Evolutionary conservation across 2,113 vertebrate species (phyloP), one percentile per base, ranked within the genome.

Genomic region (Etheostoma spectabile): DNA sequence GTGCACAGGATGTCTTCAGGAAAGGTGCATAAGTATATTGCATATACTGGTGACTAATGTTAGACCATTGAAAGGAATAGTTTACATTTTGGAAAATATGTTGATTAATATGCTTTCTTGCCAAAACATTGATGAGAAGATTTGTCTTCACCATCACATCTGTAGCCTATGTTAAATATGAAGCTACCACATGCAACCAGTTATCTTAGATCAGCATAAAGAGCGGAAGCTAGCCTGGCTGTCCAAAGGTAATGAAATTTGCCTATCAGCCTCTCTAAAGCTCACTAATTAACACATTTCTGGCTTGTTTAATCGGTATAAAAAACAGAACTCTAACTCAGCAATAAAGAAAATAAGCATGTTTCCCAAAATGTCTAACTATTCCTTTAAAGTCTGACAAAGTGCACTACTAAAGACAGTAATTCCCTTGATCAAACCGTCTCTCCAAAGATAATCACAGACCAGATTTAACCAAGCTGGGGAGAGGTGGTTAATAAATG

Each of bases 401-500:
- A 33, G n/a, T 33, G 16, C 19, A 11, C 22, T 27, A 24, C 67
- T 51, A 46, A 22, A 55, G 52, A 72, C 10, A 48, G 63, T 22
- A 46, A 69, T 61, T 68, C 33, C 14, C 56, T 48, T 65, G 18
- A 53, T 59, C 21, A n/a, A 38, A n/a, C 35, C 0, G 18, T 51
- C 22, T 38, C 52, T 61, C 21, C 8, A 24, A 55, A 72, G n/a
- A 62, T 59, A 24, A 79, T 67, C 57, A 46, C 18, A 69, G 21
- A 22, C 16, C 22, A 63, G 49, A 59, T 55, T 62, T 16, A 33
- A 60, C 16, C 68, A 69, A 52, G 22, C 38, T 5, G 24, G 53
- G 13, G 51, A 11, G 21, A 53, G 21, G 42, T 6, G 2, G 19
- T 21, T 80, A 83, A 87, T 89, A 62, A 82, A 84, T 92, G 79